Evolutionary conservation across 2,888 invertebrate species (phyloP), one percentile per base, ranked within the genome.

Genomic region (Dicranocentrus wangi): DNA sequence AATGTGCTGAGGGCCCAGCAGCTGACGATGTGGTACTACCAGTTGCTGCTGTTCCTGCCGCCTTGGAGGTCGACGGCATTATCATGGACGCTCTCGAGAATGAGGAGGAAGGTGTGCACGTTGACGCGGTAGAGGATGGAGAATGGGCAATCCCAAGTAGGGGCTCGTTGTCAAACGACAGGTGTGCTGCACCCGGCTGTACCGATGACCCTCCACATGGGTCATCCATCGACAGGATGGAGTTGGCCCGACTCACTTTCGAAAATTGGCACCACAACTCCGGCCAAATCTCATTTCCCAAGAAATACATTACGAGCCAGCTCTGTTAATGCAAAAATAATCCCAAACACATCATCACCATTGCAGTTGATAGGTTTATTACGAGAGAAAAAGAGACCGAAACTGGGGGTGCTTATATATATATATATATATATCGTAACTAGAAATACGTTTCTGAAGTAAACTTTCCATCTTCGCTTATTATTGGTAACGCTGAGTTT

Each of bases 261-360:
- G 78, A 72, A 69, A 83, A 83, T 61, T 75, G 76, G 81, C 83
- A 85, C 82, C 85, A 86, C 10, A 82, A n/a, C 25, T 85, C 86
- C 8, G 85, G 85, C 85, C 84, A 85, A 55, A 85, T 79, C 73
- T 86, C 85, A 42, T 86, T 85, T 66, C 85, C 86, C 66, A 86
- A 69, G 73, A 86, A 86, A 76, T 86, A 86, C 82, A 86, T 83
- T 51, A 86, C 85, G 51, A 86, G 85, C 86, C 86, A 86, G 72
- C 86, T 86, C 86, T 86, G 84, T 73, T 73, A 78, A 75, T 72
- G 77, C 42, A 66, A 63, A 81, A 77, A 83, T 79, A 79, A 80
- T 80, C 80, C 80, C 66, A 51, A 63, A 68, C 42, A 42, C 53
- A 69, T 69, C 58, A 78, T 53, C 63, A 63, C 17, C 51, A 51